A percentile compares a stretch with the other conserved stretches of the same genome.
Conservation (phyloP, 2,888 invertebrate genomes). For the Aspidapion aeneum region DNA sequence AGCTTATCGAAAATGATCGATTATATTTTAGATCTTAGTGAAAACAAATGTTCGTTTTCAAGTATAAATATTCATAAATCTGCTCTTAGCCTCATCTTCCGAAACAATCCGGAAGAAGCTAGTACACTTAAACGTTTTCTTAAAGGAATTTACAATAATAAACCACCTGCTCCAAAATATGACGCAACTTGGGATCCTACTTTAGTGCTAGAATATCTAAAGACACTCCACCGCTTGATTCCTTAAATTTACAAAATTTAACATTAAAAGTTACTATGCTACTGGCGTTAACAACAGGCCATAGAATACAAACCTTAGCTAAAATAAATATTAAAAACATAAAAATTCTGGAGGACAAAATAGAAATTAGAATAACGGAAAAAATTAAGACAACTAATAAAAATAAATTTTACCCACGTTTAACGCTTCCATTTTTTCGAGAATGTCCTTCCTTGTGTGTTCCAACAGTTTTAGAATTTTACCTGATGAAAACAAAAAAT, state of each 20-base stretch:
- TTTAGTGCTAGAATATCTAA: constrained; percentile 28
- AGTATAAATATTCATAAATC: constrained; percentile 9
- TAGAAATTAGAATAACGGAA: constrained; percentile 8
- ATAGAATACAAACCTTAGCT: constrained; percentile 20
- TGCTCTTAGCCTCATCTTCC: constrained; percentile 8
- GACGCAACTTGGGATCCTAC: constrained; percentile 29
- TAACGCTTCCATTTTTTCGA: constrained; percentile 6
- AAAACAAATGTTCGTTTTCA: constrained; percentile 3
- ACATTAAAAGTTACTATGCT: constrained; percentile 15
- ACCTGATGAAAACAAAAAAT: constrained; percentile 6
- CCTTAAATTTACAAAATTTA: constrained; percentile 10
- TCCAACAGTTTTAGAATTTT: constrained; percentile 2
- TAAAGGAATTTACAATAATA: constrained; percentile 27
- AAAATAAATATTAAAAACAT: constrained; percentile 15
- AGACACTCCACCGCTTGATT: constrained; percentile 10
- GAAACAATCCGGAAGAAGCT: constrained; percentile 12
- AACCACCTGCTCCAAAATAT: constrained; percentile 29
- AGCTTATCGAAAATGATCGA: constrained; percentile 1
- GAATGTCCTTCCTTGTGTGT: constrained; percentile 9
- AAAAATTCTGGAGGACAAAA: background rate
- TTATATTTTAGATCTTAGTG: constrained; percentile 1
- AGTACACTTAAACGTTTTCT: constrained; percentile 27
- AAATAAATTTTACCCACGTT: constrained; percentile 1
- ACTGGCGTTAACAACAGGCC: constrained; percentile 14
- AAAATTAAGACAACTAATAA: background rate